Conservation (phyloP, 2,888 invertebrate species). For the Amphimallon solstitiale region DNA sequence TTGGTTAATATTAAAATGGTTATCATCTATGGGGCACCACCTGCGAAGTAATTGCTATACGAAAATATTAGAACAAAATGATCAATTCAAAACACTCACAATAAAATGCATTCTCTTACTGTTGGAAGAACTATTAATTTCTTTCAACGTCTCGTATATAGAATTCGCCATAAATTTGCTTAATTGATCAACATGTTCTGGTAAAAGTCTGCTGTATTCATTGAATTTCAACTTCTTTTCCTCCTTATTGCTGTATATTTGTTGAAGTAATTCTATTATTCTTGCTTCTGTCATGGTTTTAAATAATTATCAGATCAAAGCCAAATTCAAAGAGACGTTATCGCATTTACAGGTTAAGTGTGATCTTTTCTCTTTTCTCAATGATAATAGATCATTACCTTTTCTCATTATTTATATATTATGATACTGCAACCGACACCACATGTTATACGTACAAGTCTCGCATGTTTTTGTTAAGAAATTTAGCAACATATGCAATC, state of each 20-base stretch:
- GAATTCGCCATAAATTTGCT: slow-evolving; percentile 20
- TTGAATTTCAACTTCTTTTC: slow-evolving; percentile 2
- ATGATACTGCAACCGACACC: no score
- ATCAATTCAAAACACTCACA: not conserved
- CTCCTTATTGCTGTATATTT: not conserved
- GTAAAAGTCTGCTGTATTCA: slow-evolving; percentile 26
- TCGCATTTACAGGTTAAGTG: no score
- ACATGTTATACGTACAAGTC: no score
- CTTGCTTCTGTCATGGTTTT: slow-evolving; percentile 20
- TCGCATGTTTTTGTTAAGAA: no score
- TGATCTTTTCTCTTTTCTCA: no score
- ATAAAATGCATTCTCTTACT: slow-evolving; percentile 24
- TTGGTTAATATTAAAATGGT: slow-evolving; percentile 20
- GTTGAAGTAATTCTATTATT: slow-evolving; percentile 19
- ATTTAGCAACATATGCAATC: no score
- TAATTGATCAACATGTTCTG: slow-evolving; percentile 23
- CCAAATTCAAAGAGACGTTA: no score
- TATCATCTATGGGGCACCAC: slow-evolving; percentile 20
- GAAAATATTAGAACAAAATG: not conserved
- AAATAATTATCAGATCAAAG: not conserved
- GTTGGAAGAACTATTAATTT: slow-evolving; percentile 13
- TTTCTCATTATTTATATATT: no score
- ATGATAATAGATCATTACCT: no score
- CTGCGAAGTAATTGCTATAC: slow-evolving; percentile 29
- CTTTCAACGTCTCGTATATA: slow-evolving; percentile 17